Conservation (phyloP, 2,113 vertebrate genomes). For the Lycaon pictus region DNA sequence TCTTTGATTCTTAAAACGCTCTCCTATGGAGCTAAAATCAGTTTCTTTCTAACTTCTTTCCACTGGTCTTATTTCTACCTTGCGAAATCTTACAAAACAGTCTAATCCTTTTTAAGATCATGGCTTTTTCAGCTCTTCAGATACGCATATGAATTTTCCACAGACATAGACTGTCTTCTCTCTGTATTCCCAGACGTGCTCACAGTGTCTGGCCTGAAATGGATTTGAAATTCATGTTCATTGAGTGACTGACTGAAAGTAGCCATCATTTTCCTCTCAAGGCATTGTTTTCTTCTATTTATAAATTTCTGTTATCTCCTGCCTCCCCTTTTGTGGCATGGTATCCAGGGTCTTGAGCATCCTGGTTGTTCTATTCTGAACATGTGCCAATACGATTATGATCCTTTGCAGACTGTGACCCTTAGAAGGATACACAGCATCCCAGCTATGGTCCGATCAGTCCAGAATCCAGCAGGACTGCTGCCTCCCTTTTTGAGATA, state of each 20-base stretch:
- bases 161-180: background rate
- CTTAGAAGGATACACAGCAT: background rate
- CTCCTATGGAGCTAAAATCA: constrained; percentile 52
- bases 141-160: background rate
- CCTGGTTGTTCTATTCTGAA: background rate
- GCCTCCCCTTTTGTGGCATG: background rate
- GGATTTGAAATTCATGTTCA: constrained; percentile 33
- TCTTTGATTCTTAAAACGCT: constrained; percentile 24
- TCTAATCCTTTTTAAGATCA: constrained; percentile 4
- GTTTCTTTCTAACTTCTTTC: constrained; percentile 45
- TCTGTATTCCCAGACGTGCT: background rate
- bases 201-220: background rate
- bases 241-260: constrained; percentile 57
- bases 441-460: background rate
- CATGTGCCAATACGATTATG: background rate
- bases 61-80: background rate
- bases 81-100: background rate
- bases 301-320: background rate
- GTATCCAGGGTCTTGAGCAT: background rate
- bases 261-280: constrained; percentile 11
- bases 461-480: background rate
- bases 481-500: background rate
- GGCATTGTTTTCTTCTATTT: constrained; percentile 37
- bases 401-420: background rate
- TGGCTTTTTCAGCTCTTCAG: constrained; percentile 7